These are phyloP conservation scores for Lamellibrachia luymesi DNA, from an alignment of 1,140 invertebrate genomes.

Conservation along the genomic window DNA sequence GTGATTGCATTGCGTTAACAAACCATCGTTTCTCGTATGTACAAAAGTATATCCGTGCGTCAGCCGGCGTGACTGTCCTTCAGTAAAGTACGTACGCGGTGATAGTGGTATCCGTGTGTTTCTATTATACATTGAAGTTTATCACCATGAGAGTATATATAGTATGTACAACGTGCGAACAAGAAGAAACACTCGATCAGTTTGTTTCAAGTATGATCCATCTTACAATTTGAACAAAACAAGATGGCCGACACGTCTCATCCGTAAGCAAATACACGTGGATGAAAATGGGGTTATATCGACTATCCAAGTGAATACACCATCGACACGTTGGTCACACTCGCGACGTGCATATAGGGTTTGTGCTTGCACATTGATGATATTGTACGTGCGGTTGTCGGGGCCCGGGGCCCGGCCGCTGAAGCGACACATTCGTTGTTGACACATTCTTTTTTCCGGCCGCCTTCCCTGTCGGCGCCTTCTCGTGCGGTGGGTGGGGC, in stretches of 20 bases:
- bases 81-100: background rate
- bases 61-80: background rate
- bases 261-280: background rate
- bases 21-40: background rate
- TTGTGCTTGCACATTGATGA: constrained; percentile 4
- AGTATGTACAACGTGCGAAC: background rate
- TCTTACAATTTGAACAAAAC: background rate
- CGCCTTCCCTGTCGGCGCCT: background rate
- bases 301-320: background rate
- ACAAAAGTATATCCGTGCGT: background rate
- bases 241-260: background rate
- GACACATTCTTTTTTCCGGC: background rate
- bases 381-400: background rate
- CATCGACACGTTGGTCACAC: background rate
- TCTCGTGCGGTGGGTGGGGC: background rate
- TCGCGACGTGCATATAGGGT: background rate
- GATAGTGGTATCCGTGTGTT: background rate
- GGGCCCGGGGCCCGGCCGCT: background rate
- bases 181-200: background rate
- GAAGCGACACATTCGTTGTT: background rate
- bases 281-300: background rate
- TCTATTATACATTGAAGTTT: background rate
- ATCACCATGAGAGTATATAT: background rate
- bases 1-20: background rate
- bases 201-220: background rate